A percentile compares a stretch with the other conserved stretches of the same genome.
These are phyloP conservation scores for Vanacampus margaritifer DNA, from an alignment of 2,113 vertebrate genomes.

Conservation along the genomic window DNA sequence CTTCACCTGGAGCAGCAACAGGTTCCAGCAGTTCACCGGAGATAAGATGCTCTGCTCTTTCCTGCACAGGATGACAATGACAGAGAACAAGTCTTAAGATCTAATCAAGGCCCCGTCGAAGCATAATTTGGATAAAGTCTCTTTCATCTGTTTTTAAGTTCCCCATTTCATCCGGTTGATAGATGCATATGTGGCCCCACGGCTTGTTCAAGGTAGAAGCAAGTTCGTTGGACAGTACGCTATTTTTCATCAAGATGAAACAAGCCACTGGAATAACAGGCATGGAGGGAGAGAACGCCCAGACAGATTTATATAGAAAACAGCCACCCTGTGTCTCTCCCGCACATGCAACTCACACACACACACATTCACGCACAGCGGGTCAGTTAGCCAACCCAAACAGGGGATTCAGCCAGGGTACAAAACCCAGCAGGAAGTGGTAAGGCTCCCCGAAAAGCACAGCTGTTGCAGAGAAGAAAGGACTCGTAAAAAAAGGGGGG, in stretches of 20 bases:
- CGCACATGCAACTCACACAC: constrained; percentile 18
- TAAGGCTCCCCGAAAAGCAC: constrained; percentile 40
- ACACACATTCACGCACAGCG: constrained; percentile 28
- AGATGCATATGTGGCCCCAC: background rate
- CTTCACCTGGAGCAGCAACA: constrained; percentile 94
- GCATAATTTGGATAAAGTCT: constrained; percentile 8
- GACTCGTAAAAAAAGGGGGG: background rate
- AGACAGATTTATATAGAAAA: constrained; percentile 26
- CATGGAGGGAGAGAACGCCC: constrained; percentile 17
- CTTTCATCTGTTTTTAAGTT: constrained; percentile 21
- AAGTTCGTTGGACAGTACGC: background rate
- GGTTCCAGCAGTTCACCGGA: constrained; percentile 96
- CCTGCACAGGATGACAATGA: constrained; percentile 52
- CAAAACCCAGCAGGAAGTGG: constrained; percentile 54
- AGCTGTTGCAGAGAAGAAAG: constrained; percentile 40
- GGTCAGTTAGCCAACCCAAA: constrained; percentile 36
- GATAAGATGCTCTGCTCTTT: constrained; percentile 95
- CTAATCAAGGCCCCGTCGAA: background rate
- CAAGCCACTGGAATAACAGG: constrained; percentile 16
- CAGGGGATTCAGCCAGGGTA: constrained; percentile 49
- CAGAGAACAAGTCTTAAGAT: background rate
- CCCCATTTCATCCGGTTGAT: constrained; percentile 5
- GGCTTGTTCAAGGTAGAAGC: constrained; percentile 8
- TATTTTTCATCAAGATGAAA: constrained; percentile 32
- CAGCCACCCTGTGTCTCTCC: background rate